phyloP scores from a whole-genome alignment of 2,888 invertebrate genomes.

The Pandemis heparana region DNA sequence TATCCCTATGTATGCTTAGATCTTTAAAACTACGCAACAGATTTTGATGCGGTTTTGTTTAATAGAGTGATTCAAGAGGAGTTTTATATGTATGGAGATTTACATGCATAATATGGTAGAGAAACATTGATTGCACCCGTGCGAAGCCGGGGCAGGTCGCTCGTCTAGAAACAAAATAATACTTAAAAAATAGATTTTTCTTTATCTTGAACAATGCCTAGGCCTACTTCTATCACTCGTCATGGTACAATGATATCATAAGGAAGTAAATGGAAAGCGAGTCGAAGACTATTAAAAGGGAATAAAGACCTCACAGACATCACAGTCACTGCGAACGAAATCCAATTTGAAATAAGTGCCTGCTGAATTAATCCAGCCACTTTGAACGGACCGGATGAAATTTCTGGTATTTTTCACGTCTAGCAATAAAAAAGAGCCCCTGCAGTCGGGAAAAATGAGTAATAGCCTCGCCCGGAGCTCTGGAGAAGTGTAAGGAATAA shows the following conservation, averaged over 20 bases:
- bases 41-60: no score
- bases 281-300: conserved; percentile 76
- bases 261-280: conserved; percentile 59
- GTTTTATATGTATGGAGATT: no score
- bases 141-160: no score
- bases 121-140: no score
- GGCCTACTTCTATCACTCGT: conserved; percentile 45
- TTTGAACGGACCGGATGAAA: conserved; percentile 82
- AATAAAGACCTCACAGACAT: conserved; percentile 69
- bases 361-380: conserved; percentile 84
- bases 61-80: no score
- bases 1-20: no score
- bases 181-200: not conserved
- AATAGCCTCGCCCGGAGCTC: conserved; percentile 76
- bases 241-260: conserved; percentile 58
- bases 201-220: conserved; percentile 10
- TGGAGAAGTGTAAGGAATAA: conserved; percentile 79
- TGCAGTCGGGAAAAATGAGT: conserved; percentile 80
- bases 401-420: conserved; percentile 85
- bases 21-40: no score
- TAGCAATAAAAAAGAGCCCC: conserved; percentile 82
- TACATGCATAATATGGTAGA: no score
- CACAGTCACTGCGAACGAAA: conserved; percentile 73
- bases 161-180: no score
- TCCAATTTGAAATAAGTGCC: conserved; percentile 86